Evolutionary conservation across 2,888 invertebrate species (phyloP).

Genomic region (Cryptophagus acutangulus): DNA sequence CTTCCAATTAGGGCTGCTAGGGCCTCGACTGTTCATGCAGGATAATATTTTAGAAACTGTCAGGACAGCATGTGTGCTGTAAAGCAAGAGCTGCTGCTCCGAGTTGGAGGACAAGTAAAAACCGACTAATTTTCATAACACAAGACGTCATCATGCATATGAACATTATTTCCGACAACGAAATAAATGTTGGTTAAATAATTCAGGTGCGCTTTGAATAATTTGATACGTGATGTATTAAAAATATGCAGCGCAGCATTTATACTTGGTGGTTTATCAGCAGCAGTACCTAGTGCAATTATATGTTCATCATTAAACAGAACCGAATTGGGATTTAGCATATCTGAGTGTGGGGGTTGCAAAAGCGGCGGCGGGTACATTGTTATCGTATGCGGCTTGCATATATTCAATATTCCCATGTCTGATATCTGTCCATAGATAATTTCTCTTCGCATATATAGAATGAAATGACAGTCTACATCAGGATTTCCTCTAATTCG

Average conservation of each 20-base stretch:
- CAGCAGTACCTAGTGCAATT: too few relatives aligned
- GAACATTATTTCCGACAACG: conserved; percentile 22
- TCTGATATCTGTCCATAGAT: conserved; percentile 33
- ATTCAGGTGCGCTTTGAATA: too few relatives aligned
- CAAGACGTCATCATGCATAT: conserved; percentile 26
- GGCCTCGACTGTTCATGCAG: conserved; percentile 14
- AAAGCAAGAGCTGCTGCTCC: conserved; percentile 17
- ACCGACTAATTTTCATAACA: conserved; percentile 24
- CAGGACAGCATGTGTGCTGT: conserved; percentile 10
- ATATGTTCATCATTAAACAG: conserved; percentile 3
- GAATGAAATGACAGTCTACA: conserved; percentile 35
- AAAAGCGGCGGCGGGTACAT: conserved; percentile 22
- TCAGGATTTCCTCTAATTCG: conserved; percentile 34
- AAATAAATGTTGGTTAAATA: too few relatives aligned
- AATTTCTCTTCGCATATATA: too few relatives aligned
- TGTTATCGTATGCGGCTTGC: conserved; percentile 23
- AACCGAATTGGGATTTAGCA: background rate
- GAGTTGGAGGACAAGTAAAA: conserved; percentile 19
- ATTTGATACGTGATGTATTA: too few relatives aligned
- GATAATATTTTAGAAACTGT: conserved; percentile 23
- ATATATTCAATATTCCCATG: conserved; percentile 29
- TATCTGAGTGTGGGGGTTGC: background rate
- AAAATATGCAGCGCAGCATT: too few relatives aligned
- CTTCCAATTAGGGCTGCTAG: conserved; percentile 37
- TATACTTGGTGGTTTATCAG: conserved; percentile 8